Evolutionary conservation across 2,113 vertebrate genomes (phyloP), one percentile per base, ranked within the genome.

Genomic region (Tetrax tetrax): DNA sequence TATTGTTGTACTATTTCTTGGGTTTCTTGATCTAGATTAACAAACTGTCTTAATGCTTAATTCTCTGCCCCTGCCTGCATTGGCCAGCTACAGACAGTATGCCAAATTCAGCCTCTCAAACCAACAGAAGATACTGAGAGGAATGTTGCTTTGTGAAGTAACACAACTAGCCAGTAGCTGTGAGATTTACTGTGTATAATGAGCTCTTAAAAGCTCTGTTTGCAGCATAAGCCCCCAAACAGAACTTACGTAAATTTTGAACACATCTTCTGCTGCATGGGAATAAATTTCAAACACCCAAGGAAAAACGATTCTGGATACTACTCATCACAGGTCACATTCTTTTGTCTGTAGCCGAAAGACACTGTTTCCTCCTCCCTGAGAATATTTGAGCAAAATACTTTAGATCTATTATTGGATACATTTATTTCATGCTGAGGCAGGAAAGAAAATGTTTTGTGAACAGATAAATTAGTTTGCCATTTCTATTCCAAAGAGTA

Each of bases 401-500:
- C 28, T 82, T 81, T 31, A 71, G 21, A 54, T 72, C 48, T 72
- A 22, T 82, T 72, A 65, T 23, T 93, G 54, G 76, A 83, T 80
- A 24, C 43, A 56, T 94, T 87, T 92, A 45, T 89, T 94, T 93
- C 53, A 69, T 70, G 45, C 50, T 69, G 37, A 82, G 21, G 9
- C 78, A 92, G 83, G 74, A 59, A 90, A 76, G 31, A 84, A 92
- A 79, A 91, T 37, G 4, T 89, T 92, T 93, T 89, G 45, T 79
- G 80, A 87, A 77, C 50, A 72, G 45, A 56, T 82, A 79, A 83
- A 87, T 79, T 89, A 53, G 22, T 90, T 90, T 93, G 35, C 53
- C 33, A 45, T 93, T 87, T 95, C 56, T 37, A 25, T 89, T 91
- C 53, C 57, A 82, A 68, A 41, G 29, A 37, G 18, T 60, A 81